These are phyloP conservation scores for Carterocephalus palaemon DNA, from an alignment of 2,888 invertebrate genomes.

Conservation along the genomic window DNA sequence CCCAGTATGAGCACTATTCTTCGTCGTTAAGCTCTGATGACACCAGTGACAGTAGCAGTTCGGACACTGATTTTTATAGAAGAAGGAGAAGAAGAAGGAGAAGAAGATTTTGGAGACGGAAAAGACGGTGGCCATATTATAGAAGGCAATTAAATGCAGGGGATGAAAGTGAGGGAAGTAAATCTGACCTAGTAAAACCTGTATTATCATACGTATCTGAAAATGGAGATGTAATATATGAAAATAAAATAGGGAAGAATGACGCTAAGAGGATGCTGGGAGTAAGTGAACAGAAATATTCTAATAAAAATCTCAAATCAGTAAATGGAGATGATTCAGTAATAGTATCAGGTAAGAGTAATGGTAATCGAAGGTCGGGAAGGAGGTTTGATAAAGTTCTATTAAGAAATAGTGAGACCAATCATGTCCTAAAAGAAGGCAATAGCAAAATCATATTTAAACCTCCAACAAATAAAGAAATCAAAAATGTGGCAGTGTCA, in stretches of 20 bases:
- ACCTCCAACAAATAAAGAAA: conserved; percentile 46
- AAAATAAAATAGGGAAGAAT: conserved; percentile 44
- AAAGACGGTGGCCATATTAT: too few relatives aligned
- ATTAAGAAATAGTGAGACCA: conserved; percentile 32
- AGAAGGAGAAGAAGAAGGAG: conserved; percentile 21
- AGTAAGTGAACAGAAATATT: not conserved
- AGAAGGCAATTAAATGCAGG: conserved; percentile 26
- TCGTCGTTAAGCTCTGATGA: conserved; percentile 28
- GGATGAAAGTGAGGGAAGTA: conserved; percentile 26
- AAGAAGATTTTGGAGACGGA: not conserved
- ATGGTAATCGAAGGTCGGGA: not conserved
- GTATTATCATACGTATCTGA: conserved; percentile 37
- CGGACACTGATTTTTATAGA: conserved; percentile 28
- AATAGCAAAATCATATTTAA: conserved; percentile 52
- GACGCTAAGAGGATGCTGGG: conserved; percentile 35
- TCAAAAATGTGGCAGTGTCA: conserved; percentile 56
- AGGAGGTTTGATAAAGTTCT: conserved; percentile 25
- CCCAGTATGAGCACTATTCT: too few relatives aligned
- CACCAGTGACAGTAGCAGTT: conserved; percentile 25
- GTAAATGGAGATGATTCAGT: not conserved
- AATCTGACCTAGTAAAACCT: conserved; percentile 35
- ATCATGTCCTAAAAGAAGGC: conserved; percentile 38
- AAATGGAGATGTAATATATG: conserved; percentile 46
- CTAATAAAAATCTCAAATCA: not conserved
- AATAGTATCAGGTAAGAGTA: conserved; percentile 10